A percentile compares a stretch with the other conserved stretches of the same genome.
phyloP scores from a whole-genome alignment of 2,797 vertebrate species.

The Podarcis lilfordi region DNA sequence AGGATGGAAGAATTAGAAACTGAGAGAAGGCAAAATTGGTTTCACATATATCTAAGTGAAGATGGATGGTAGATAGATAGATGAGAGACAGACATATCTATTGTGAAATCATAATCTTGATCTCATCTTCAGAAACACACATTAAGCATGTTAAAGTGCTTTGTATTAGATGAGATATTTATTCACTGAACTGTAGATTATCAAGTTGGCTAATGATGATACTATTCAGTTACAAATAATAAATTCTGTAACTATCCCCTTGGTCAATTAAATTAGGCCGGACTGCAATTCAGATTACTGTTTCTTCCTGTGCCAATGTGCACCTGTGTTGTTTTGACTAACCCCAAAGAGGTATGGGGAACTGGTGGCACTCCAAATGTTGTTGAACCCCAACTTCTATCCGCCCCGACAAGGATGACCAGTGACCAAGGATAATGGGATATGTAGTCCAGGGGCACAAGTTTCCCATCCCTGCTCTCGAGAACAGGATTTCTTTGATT shows the following conservation, averaged over 20 bases:
- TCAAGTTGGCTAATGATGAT: not conserved
- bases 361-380: too few species aligned
- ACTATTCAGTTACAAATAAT: not conserved
- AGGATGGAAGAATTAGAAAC: too few species aligned
- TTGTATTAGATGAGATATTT: not conserved
- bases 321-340: not conserved
- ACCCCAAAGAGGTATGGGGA: not conserved
- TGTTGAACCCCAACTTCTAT: too few species aligned
- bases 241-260: not conserved
- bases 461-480: too few species aligned
- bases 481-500: too few species aligned
- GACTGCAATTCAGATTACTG: not conserved
- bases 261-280: not conserved
- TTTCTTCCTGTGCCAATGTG: not conserved
- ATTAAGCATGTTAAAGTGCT: not conserved
- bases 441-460: too few species aligned
- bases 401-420: too few species aligned
- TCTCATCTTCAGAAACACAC: not conserved
- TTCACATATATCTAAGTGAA: too few species aligned
- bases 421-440: too few species aligned
- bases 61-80: too few species aligned
- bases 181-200: not conserved
- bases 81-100: not conserved
- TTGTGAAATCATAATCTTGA: not conserved
- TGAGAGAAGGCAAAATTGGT: too few species aligned